Conservation (phyloP, 1,140 invertebrate species). For the Drosophila asahinai region DNA sequence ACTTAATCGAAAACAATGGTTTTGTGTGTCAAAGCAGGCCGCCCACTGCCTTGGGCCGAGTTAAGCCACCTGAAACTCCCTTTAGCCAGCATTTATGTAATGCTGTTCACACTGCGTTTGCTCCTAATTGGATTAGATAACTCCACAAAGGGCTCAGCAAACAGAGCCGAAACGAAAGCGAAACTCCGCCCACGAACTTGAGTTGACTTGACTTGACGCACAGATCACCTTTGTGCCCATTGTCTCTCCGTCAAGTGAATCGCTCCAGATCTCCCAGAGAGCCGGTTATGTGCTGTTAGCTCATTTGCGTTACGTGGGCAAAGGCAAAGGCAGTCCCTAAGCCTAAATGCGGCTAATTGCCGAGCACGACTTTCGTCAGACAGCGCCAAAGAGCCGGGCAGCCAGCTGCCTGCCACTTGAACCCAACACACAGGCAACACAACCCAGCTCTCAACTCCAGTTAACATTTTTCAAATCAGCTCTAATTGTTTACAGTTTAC, state of each 20-base stretch:
- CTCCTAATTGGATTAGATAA: slow-evolving; percentile 82
- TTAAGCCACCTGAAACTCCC: slow-evolving; percentile 8
- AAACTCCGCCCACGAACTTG: slow-evolving; percentile 46
- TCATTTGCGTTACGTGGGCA: slow-evolving; percentile 67
- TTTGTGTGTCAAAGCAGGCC: slow-evolving; percentile 43
- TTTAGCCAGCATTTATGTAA: slow-evolving; percentile 58
- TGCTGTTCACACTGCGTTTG: slow-evolving; percentile 66
- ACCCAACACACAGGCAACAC: slow-evolving; percentile 19
- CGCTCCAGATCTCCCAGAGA: slow-evolving; percentile 51
- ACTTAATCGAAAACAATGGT: slow-evolving; percentile 74
- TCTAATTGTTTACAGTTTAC: slow-evolving; percentile 80
- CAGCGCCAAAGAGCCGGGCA: slow-evolving; percentile 4
- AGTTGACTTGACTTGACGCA: slow-evolving; percentile 56
- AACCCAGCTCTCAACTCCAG: slow-evolving; percentile 34
- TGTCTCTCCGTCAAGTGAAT: slow-evolving; percentile 53
- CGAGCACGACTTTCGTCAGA: slow-evolving; percentile 72
- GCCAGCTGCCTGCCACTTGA: slow-evolving; percentile 71
- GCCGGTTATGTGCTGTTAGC: slow-evolving; percentile 62
- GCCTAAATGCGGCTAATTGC: slow-evolving; percentile 73
- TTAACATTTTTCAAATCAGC: slow-evolving; percentile 67
- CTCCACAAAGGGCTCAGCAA: slow-evolving; percentile 73
- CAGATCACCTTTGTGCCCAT: slow-evolving; percentile 44
- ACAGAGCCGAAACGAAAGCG: slow-evolving; percentile 19
- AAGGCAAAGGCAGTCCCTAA: slow-evolving; percentile 45
- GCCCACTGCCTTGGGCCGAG: slow-evolving; percentile 9